Evolutionary conservation across 2,797 vertebrate genomes (phyloP).

Genomic region (Mormyrops boulengeri): DNA sequence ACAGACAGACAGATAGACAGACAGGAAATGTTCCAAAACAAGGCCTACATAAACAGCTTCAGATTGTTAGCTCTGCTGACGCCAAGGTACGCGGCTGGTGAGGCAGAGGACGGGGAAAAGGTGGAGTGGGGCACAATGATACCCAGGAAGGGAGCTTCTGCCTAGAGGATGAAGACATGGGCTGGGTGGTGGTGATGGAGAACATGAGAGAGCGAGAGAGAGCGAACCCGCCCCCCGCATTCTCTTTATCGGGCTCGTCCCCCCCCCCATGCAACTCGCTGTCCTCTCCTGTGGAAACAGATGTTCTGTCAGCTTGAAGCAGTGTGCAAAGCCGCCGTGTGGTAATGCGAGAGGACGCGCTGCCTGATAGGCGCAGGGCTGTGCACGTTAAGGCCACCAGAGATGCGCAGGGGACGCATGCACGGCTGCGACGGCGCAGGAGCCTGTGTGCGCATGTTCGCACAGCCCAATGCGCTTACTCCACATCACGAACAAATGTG

Average conservation of each 20-base stretch:
- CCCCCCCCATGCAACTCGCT: conserved; percentile 46
- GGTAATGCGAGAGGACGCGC: conserved; percentile 60
- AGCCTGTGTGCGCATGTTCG: conserved; percentile 17
- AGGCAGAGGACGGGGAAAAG: not conserved
- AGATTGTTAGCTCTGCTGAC: no score
- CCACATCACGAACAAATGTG: not conserved
- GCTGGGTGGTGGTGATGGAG: conserved; percentile 18
- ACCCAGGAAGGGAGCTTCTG: not conserved
- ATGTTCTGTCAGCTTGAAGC: conserved; percentile 56
- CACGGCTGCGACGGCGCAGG: conserved; percentile 39
- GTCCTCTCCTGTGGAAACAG: conserved; percentile 50
- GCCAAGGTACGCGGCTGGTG: not conserved
- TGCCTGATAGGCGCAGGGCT: conserved; percentile 39
- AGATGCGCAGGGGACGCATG: conserved; percentile 20
- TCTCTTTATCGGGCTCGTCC: conserved; percentile 22
- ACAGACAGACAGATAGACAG: conserved; percentile 14
- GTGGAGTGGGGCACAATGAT: conserved; percentile 15
- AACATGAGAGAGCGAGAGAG: conserved; percentile 32
- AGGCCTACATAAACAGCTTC: not conserved
- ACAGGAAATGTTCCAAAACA: not conserved
- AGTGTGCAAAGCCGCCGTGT: conserved; percentile 46
- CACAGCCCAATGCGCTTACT: not conserved
- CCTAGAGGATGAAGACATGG: conserved; percentile 34
- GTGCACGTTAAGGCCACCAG: conserved; percentile 10
- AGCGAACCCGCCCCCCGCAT: conserved; percentile 11